Evolutionary conservation across 2,797 vertebrate genomes (phyloP).

Genomic region (Sebastes oblongus): DNA sequence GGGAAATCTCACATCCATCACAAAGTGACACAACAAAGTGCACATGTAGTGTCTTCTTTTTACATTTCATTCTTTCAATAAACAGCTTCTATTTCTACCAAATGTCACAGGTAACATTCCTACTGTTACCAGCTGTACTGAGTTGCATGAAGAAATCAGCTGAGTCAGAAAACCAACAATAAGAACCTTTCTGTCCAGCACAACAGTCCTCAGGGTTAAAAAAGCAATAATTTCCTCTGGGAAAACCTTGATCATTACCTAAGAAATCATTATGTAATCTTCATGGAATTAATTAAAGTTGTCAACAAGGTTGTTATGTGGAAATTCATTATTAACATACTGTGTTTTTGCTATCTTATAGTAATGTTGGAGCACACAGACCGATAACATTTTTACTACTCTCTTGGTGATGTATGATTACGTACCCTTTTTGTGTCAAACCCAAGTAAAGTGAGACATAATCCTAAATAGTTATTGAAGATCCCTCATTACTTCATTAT

Average conservation of each 20-base stretch:
- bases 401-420: background rate
- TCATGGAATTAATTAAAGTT: background rate
- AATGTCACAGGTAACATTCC: too few species aligned
- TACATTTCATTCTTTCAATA: too few species aligned
- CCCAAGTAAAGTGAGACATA: too few species aligned
- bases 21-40: too few species aligned
- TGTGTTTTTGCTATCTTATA: background rate
- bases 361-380: background rate
- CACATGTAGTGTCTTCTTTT: too few species aligned
- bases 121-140: background rate
- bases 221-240: background rate
- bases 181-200: background rate
- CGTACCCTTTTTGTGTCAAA: too few species aligned
- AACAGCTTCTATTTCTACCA: too few species aligned
- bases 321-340: background rate
- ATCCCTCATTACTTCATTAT: too few species aligned
- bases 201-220: background rate
- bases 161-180: background rate
- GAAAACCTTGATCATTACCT: background rate
- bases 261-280: background rate
- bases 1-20: too few species aligned
- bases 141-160: background rate
- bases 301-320: background rate
- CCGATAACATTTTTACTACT: background rate
- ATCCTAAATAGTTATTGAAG: too few species aligned